Percentiles rank a stretch among this genome's conserved stretches.
phyloP scores from a whole-genome alignment of 2,113 vertebrate species.

The Callithrix jacchus region DNA sequence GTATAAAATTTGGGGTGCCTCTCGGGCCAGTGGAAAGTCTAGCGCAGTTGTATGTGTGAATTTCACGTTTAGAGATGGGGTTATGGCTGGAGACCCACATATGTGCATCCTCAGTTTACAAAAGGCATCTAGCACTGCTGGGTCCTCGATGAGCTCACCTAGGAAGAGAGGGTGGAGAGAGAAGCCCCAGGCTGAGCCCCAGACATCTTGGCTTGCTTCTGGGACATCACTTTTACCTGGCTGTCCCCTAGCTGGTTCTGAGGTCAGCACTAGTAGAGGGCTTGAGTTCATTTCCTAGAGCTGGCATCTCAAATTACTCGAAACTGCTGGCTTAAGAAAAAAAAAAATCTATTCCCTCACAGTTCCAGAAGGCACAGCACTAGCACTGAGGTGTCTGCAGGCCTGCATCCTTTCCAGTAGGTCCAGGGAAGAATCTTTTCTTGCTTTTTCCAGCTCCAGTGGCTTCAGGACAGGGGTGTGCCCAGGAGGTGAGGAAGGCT shows the following conservation, averaged over 20 bases:
- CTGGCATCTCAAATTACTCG: background rate
- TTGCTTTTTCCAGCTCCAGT: background rate
- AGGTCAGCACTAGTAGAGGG: background rate
- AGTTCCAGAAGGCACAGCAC: background rate
- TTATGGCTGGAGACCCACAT: background rate
- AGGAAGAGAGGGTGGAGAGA: background rate
- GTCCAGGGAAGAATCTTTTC: background rate
- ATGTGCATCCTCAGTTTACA: background rate
- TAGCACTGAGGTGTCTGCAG: background rate
- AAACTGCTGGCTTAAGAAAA: background rate
- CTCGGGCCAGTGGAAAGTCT: background rate
- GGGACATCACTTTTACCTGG: background rate
- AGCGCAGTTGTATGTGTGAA: background rate
- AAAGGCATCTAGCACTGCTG: background rate
- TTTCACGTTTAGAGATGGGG: background rate
- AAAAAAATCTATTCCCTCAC: background rate
- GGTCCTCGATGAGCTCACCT: background rate
- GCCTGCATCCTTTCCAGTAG: rapidly evolving
- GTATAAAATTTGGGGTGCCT: background rate
- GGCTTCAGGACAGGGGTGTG: background rate
- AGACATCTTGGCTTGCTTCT: background rate
- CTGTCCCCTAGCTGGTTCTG: background rate
- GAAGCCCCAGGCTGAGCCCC: background rate
- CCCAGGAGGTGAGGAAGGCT: rapidly evolving
- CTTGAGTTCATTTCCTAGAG: background rate